Base-by-base conservation (phyloP, 2,113 vertebrate species). In the Anseranas semipalmata region DNA sequence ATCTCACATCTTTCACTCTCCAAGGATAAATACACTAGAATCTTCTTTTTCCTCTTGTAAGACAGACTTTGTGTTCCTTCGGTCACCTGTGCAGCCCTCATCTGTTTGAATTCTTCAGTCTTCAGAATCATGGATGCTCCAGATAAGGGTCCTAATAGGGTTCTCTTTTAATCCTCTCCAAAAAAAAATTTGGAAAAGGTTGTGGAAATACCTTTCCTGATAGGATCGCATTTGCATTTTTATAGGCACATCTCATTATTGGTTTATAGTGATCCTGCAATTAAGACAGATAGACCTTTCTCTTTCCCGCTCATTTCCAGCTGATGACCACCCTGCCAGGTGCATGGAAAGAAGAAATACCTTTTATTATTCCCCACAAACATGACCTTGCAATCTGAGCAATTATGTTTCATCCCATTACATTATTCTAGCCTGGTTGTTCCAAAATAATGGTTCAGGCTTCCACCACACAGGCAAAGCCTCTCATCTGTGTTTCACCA, bases 201-300 rank as follows among this genome's bases (percentile, higher is more conserved):
- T 88, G 79, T 48, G 41, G 59, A 41, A 84, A 82, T 84, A 63
- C 14, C 55, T 89, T 90, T 5, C 20, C 35, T 84, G 25, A 18
- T 60, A 58, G 39, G 35, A 65, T 30, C 66, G 17, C 18, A 81
- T 95, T 85, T 96, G 56, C 48, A 53, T 94, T 93, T 92, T 94
- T 74, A 84, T 37, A 58, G 63, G 30, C 32, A 25, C 27, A 77
- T 71, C 60, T 95, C 50, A 45, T 18, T 90, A 16, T 70, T 93
- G 73, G n/a, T 50, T 91, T 62, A 18, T 2, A 81, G 60, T 41
- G 2, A 77, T 50, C 45, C 85, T 77, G 63, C 66, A 91, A 70
- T 71, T 77, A 86, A 82, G 65, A 58, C 35, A 78, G 11, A 4
- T 46, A 87, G 14, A 45, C 9, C 33, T 66, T 86, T 80, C 22